These are phyloP conservation scores for Leptinotarsa tumamoca DNA, from an alignment of 2,888 invertebrate genomes.

Conservation along the genomic window DNA sequence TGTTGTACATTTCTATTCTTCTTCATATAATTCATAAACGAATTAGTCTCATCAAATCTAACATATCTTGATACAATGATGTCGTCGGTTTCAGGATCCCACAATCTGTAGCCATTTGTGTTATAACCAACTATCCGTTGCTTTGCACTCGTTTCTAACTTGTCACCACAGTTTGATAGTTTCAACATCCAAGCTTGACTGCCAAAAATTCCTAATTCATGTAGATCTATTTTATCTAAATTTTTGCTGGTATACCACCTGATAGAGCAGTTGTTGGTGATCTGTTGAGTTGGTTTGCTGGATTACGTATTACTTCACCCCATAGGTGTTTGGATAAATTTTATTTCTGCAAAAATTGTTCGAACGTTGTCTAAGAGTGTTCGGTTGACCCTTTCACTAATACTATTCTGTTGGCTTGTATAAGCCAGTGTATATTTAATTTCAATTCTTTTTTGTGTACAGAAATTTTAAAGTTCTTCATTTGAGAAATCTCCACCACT, in stretches of 20 bases:
- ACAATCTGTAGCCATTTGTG: not conserved
- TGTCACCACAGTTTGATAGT: not conserved
- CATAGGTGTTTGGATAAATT: not conserved
- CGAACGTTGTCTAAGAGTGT: not conserved
- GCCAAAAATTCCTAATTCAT: not conserved
- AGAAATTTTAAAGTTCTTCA: too few species aligned
- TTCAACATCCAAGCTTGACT: not conserved
- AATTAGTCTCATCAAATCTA: not conserved
- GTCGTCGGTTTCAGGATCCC: not conserved
- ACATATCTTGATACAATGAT: not conserved
- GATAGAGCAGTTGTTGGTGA: constrained; percentile 5
- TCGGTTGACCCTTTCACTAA: constrained; percentile 3
- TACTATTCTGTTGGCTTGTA: not conserved
- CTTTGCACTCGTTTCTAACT: not conserved
- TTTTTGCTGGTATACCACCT: constrained; percentile 4
- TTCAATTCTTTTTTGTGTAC: too few species aligned
- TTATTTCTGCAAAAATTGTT: not conserved
- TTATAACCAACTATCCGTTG: not conserved
- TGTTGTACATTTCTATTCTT: too few species aligned
- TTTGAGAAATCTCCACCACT: not conserved
- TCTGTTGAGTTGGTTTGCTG: constrained; percentile 3
- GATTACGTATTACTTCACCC: constrained; percentile 4
- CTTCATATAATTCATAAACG: too few species aligned
- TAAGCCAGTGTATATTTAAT: not conserved
- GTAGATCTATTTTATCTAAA: not conserved